Base-by-base conservation (phyloP, 1,140 invertebrate species). In the Campoletis sonorensis region DNA sequence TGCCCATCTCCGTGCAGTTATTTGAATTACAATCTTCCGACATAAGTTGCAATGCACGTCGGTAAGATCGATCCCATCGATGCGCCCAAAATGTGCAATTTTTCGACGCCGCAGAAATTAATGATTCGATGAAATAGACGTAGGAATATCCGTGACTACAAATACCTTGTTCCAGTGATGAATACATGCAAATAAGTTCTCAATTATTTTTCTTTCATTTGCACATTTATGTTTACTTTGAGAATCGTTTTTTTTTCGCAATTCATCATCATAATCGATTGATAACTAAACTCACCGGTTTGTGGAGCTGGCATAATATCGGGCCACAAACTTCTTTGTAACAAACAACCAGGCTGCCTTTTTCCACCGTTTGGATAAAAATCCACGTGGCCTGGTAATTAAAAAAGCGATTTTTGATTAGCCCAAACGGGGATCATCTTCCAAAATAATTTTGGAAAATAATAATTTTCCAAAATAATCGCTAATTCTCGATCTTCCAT, bases 321-420 rank as follows among this genome's bases (percentile, higher is more conserved):
- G 5, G 91, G 91, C 0, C 91, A 78, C 0, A 91, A 92, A 4
- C 79, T 87, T 10, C 91, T 86, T 37, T 85, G 82, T 30, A 84
- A 89, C 4, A 83, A 27, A 80, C 93, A 94, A 0, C 93, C 94
- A 0, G 93, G 93, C 84, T 94, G 94, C 70, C 90, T 90, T 89
- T 91, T 93, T n/a, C 94, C 94, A 11, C 95, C 95, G 83, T 96
- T 96, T 0, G 94, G 94, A 86, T 95, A 96, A 89, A 95, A 95
- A 85, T 96, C 95, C 37, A 93, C 91, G 82, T 95, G 92, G 49
- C 95, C 95, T 92, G 15, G 80, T 70, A 16, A 51, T 27, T 54
- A 21, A n/a, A 51, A 64, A 37, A 30, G 16, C 11, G 27, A 49
- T 54, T 51, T 76, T 68, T n/a, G n/a, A n/a, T n/a, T n/a, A n/a